Evolutionary conservation across 1,140 invertebrate genomes (phyloP), one percentile per base, ranked within the genome.

Genomic region (Vanessa tameamea): DNA sequence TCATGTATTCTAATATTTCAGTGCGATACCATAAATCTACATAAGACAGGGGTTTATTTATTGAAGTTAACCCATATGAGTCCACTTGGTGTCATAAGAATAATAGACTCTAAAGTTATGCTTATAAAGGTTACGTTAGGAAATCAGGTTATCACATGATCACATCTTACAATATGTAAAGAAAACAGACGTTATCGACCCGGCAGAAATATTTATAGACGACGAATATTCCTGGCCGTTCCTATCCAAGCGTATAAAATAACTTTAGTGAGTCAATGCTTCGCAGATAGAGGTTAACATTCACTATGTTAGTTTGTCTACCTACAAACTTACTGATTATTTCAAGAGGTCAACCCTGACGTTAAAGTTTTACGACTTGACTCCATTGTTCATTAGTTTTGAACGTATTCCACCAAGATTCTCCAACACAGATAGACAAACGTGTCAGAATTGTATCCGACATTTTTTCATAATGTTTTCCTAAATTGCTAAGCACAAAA

Each of bases 131-230:
- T 57, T 20, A 57, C 12, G 0, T 23, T 23, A 57, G 12, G 6
- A 43, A 43, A 16, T 23, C 53, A 57, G 23, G 53, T 16, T 6
- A 26, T 13, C 16, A 12, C 16, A 57, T 20, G 20, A 23, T 20
- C 53, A 57, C 9, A 57, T 57, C 53, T 57, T 57, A 57, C 53
- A 57, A 57, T 57, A 57, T 57, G 53, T 57, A 57, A 57, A 57
- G 53, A 57, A 57, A 57, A 23, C 53, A 57, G 53, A 57, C 53
- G 20, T 6, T 57, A 57, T 57, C 53, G 53, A 57, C 23, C 53
- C 16, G n/a, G 3, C 53, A 23, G 53, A n/a, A 57, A 57, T 57
- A 57, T 57, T 57, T 57, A 57, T 57, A 57, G 53, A 23, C 53
- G 9, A 23, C 53, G 53, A 57, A 57, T 57, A 57, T 57, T 57